Percentiles rank a stretch among this genome's conserved stretches.
These are phyloP conservation scores for Synodontis membranacea DNA, from an alignment of 2,113 vertebrate species.

Conservation along the genomic window DNA sequence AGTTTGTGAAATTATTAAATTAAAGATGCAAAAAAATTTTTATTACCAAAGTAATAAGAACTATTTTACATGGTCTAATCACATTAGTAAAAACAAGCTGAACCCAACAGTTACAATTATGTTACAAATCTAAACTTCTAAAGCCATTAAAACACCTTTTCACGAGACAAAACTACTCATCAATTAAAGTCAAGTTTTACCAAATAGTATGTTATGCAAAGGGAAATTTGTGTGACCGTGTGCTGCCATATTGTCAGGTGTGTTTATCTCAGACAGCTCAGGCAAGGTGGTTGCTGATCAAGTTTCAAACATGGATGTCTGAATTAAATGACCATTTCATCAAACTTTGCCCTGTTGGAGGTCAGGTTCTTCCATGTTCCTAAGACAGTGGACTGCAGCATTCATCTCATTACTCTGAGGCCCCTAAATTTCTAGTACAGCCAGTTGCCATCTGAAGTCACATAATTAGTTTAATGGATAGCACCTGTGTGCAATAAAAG, in stretches of 20 bases:
- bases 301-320: no score
- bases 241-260: no score
- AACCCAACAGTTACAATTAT: not conserved
- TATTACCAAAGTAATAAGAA: not conserved
- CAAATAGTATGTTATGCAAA: not conserved
- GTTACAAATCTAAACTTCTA: not conserved
- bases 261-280: no score
- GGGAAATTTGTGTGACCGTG: no score
- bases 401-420: not conserved
- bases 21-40: not conserved
- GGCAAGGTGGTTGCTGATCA: no score
- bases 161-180: not conserved
- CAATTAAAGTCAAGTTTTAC: not conserved
- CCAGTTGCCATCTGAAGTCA: not conserved
- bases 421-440: no score
- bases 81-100: not conserved
- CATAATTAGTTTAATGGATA: not conserved
- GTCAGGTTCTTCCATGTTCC: not conserved
- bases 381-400: not conserved
- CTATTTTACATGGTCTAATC: not conserved
- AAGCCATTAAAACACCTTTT: not conserved
- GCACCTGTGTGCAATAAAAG: not conserved
- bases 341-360: no score
- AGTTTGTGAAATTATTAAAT: not conserved
- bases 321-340: no score